phyloP scores from a whole-genome alignment of 2,113 vertebrate genomes.

The Plotosus lineatus region DNA sequence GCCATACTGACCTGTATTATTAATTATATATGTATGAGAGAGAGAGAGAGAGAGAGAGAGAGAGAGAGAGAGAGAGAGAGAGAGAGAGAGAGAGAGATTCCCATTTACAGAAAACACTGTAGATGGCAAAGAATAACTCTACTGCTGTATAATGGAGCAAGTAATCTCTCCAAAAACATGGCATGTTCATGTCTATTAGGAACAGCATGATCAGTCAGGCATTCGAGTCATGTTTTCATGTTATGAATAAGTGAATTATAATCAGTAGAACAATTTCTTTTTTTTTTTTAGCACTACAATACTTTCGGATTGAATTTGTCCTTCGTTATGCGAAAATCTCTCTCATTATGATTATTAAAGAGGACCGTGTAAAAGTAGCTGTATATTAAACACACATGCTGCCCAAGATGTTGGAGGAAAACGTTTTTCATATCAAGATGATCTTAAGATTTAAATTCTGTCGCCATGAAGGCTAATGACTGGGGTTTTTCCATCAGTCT shows the following conservation, averaged over 20 bases:
- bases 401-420: not conserved
- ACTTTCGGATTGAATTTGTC: no score
- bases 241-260: not conserved
- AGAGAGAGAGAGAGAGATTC: no score
- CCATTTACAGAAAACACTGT: no score
- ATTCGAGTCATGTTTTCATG: not conserved
- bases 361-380: not conserved
- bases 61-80: no score
- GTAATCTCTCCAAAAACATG: not conserved
- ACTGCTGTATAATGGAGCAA: not conserved
- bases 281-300: not conserved
- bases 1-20: not conserved
- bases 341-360: no score
- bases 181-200: not conserved
- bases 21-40: no score
- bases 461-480: not conserved
- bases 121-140: not conserved
- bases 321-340: no score
- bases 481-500: constrained; percentile 2
- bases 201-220: not conserved
- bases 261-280: not conserved
- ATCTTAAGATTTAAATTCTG: not conserved
- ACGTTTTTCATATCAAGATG: not conserved
- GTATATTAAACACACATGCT: not conserved
- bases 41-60: no score